Evolutionary conservation across 2,113 vertebrate species (phyloP).

Genomic region (Suricata suricatta): DNA sequence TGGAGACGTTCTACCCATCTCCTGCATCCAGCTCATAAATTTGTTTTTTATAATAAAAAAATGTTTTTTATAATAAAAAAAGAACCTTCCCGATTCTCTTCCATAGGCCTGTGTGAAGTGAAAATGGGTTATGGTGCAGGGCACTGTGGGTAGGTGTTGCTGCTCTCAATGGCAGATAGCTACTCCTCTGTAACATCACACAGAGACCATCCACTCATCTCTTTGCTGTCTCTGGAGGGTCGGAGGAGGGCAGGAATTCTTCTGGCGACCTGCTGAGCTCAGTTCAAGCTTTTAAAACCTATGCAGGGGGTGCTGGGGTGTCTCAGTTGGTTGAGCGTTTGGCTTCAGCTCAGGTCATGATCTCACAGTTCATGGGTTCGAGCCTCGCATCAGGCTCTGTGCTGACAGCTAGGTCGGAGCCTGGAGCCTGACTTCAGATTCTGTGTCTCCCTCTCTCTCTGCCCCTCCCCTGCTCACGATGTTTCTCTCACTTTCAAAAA

Average conservation of each 20-base stretch:
- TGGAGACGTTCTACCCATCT: not conserved
- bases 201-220: not conserved
- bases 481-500: no score
- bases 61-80: not conserved
- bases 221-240: not conserved
- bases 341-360: no score
- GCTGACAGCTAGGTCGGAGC: no score
- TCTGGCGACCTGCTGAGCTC: not conserved
- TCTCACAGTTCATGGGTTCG: no score
- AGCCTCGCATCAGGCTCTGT: no score
- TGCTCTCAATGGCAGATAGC: not conserved
- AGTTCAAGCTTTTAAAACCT: not conserved
- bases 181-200: not conserved
- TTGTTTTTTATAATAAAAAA: not conserved
- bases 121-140: not conserved
- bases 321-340: no score
- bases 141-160: not conserved
- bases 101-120: not conserved
- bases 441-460: no score
- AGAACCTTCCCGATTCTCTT: not conserved
- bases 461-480: no score
- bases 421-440: no score
- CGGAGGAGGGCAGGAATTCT: not conserved
- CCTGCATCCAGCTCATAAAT: not conserved
- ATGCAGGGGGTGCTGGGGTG: no score